Conservation (phyloP, 2,113 vertebrate species). For the Rhombomys opimus region DNA sequence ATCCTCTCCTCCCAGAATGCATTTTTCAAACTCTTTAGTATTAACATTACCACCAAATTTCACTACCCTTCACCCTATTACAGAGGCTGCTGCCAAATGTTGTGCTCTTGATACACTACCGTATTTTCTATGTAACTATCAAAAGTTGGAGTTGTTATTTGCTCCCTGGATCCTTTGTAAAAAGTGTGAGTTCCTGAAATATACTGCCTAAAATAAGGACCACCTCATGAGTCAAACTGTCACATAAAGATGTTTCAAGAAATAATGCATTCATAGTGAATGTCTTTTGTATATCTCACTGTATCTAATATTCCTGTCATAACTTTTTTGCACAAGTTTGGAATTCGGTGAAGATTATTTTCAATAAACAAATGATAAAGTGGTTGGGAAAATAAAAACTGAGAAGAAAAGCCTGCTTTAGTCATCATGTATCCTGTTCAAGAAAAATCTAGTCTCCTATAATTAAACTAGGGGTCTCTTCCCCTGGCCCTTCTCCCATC, state of each 20-base stretch:
- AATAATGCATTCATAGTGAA: neutral
- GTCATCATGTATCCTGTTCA: neutral
- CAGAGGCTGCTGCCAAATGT: neutral
- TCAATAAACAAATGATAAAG: slow-evolving; percentile 23
- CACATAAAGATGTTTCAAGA: slow-evolving; percentile 3
- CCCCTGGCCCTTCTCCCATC: neutral
- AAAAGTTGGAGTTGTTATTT: neutral
- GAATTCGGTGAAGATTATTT: slow-evolving; percentile 1
- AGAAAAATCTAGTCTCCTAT: slow-evolving; percentile 13
- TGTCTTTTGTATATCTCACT: neutral
- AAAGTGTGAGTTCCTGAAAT: slow-evolving; percentile 30
- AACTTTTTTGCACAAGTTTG: neutral
- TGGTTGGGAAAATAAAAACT: slow-evolving; percentile 28
- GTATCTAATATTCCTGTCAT: neutral
- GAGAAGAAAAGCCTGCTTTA: neutral
- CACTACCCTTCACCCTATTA: neutral
- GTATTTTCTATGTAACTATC: neutral
- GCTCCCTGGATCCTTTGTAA: slow-evolving; percentile 21
- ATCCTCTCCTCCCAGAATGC: neutral
- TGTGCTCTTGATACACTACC: neutral
- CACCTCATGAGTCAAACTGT: neutral
- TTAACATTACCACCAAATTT: neutral
- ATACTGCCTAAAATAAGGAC: slow-evolving; percentile 25
- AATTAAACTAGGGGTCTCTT: neutral
- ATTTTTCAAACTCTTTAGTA: neutral